phyloP scores from a whole-genome alignment of 2,888 invertebrate genomes.

The Pollenia angustigena region DNA sequence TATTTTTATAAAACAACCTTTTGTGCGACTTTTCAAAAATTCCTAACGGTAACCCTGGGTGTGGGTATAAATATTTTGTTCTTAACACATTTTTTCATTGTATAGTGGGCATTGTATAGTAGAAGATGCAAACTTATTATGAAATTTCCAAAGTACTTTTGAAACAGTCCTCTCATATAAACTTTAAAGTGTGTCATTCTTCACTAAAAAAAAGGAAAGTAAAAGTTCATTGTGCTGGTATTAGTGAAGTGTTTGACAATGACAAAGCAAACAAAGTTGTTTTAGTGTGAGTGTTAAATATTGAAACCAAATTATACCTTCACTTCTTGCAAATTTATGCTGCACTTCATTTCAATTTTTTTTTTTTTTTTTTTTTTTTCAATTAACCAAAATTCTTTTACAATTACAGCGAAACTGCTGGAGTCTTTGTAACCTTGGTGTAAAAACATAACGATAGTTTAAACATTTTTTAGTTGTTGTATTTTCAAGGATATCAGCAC shows the following conservation, averaged over 20 bases:
- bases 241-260: background rate
- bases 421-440: background rate
- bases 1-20: too few species aligned
- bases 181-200: too few species aligned
- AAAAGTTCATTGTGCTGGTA: background rate
- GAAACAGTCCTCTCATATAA: too few species aligned
- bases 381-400: background rate
- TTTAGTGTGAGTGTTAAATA: slow-evolving; percentile 33
- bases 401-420: background rate
- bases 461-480: background rate
- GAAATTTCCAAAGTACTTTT: too few species aligned
- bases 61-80: too few species aligned
- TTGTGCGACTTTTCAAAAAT: too few species aligned
- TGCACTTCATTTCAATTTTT: background rate
- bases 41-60: too few species aligned
- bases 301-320: background rate
- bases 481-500: slow-evolving; percentile 7
- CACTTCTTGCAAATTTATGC: background rate
- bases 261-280: background rate
- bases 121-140: too few species aligned
- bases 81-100: too few species aligned
- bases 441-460: background rate
- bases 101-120: too few species aligned
- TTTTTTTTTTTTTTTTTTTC: too few species aligned
- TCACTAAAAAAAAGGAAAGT: too few species aligned